Evolutionary conservation across 1,140 invertebrate genomes (phyloP).

Genomic region (Anthonomus grandis): DNA sequence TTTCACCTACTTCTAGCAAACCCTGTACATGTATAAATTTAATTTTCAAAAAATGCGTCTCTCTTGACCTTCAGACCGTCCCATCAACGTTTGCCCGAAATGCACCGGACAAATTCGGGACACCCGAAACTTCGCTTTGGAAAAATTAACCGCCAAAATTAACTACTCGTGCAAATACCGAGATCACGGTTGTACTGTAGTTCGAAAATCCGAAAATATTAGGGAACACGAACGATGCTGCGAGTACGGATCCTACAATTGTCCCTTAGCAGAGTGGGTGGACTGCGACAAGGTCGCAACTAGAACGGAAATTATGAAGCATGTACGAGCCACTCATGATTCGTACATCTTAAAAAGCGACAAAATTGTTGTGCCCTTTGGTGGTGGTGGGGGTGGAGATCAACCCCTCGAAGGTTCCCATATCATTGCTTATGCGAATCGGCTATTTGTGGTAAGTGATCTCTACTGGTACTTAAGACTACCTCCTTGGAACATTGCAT

Average conservation of each 20-base stretch:
- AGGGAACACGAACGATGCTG: background rate
- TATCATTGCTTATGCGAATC: constrained; percentile 1
- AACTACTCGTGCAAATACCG: constrained; percentile 30
- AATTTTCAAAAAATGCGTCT: too few species aligned
- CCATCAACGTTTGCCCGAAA: too few species aligned
- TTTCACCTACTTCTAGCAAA: too few species aligned
- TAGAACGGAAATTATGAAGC: background rate
- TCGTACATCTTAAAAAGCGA: constrained; percentile 24
- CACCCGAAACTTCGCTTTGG: constrained; percentile 35
- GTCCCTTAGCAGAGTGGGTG: background rate
- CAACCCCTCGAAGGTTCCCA: background rate
- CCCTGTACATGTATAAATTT: too few species aligned
- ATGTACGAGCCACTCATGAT: background rate
- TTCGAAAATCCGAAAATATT: background rate
- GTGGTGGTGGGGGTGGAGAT: background rate
- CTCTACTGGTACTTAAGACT: too few species aligned
- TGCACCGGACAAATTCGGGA: constrained; percentile 16
- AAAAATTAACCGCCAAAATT: constrained; percentile 26
- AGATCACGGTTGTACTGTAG: background rate
- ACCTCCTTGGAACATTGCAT: too few species aligned
- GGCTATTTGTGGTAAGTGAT: constrained; percentile 3
- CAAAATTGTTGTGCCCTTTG: constrained; percentile 18
- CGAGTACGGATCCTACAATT: constrained; percentile 3
- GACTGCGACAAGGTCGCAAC: background rate
- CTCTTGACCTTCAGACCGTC: too few species aligned